A percentile compares a stretch with the other conserved stretches of the same genome.
phyloP scores from a whole-genome alignment of 1,140 invertebrate species.

The Coelopa frigida region DNA sequence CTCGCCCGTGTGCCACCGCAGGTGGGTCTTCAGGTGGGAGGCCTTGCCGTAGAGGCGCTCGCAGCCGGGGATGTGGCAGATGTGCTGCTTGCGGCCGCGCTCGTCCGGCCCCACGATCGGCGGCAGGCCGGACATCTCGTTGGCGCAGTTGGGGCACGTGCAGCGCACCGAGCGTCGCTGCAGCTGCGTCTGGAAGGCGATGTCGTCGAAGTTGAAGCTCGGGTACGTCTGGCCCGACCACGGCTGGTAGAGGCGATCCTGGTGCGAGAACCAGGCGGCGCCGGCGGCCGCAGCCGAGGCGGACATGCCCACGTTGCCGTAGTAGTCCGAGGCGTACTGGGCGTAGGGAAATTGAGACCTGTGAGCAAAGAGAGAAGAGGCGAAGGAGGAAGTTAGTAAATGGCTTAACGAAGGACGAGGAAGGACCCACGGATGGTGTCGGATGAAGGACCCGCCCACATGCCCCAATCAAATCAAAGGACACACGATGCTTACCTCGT shows the following conservation, averaged over 20 bases:
- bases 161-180: constrained; percentile 54
- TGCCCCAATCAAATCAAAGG: background rate
- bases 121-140: constrained; percentile 54
- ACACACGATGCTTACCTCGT: constrained; percentile 27
- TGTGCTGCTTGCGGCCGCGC: constrained; percentile 67
- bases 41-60: constrained; percentile 88
- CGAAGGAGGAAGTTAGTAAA: constrained; percentile 2
- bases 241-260: constrained; percentile 37
- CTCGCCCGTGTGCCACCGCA: constrained; percentile 78
- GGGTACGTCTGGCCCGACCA: constrained; percentile 40
- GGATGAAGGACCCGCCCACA: background rate
- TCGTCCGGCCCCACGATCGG: constrained; percentile 54
- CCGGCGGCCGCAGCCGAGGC: constrained; percentile 21
- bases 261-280: constrained; percentile 35
- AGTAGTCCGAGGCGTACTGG: constrained; percentile 40
- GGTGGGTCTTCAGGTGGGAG: constrained; percentile 80
- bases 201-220: constrained; percentile 38
- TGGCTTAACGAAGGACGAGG: background rate
- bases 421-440: background rate
- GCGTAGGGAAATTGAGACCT: constrained; percentile 42
- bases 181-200: constrained; percentile 40
- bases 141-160: constrained; percentile 64
- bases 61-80: constrained; percentile 87
- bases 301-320: constrained; percentile 35
- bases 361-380: constrained; percentile 5